Evolutionary conservation across 1,140 invertebrate species (phyloP).

Genomic region (Popillia japonica): DNA sequence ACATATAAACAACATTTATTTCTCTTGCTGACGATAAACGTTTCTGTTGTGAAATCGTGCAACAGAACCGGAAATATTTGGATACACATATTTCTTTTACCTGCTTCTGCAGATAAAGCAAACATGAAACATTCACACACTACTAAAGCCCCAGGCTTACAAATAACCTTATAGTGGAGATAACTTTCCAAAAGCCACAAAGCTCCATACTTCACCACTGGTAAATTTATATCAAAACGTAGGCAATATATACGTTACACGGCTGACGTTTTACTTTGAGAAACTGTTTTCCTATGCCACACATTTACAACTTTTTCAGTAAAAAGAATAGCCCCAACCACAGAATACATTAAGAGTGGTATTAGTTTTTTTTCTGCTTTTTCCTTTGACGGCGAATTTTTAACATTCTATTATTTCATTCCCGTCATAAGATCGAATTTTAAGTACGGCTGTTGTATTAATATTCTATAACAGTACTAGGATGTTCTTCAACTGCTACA

Average conservation of each 20-base stretch:
- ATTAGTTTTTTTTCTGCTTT: background rate
- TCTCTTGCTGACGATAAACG: too few species aligned
- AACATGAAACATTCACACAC: constrained; percentile 5
- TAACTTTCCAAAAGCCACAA: background rate
- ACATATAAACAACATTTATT: too few species aligned
- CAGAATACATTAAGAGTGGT: background rate
- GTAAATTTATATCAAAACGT: background rate
- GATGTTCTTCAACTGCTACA: background rate
- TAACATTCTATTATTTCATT: background rate
- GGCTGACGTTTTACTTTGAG: background rate
- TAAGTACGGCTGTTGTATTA: background rate
- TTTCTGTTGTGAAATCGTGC: too few species aligned
- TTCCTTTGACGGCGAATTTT: background rate
- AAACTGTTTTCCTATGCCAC: background rate
- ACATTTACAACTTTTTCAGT: background rate
- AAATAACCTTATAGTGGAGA: background rate
- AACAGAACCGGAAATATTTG: too few species aligned
- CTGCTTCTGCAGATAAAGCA: background rate
- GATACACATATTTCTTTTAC: background rate
- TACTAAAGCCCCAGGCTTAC: constrained; percentile 3
- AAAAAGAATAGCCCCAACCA: background rate
- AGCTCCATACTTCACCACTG: background rate
- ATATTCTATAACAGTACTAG: background rate
- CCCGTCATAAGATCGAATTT: background rate
- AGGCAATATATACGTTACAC: background rate